A percentile compares a stretch with the other conserved stretches of the same genome.
Evolutionary conservation across 2,888 invertebrate species (phyloP).

Genomic region (Galeruca laticollis): DNA sequence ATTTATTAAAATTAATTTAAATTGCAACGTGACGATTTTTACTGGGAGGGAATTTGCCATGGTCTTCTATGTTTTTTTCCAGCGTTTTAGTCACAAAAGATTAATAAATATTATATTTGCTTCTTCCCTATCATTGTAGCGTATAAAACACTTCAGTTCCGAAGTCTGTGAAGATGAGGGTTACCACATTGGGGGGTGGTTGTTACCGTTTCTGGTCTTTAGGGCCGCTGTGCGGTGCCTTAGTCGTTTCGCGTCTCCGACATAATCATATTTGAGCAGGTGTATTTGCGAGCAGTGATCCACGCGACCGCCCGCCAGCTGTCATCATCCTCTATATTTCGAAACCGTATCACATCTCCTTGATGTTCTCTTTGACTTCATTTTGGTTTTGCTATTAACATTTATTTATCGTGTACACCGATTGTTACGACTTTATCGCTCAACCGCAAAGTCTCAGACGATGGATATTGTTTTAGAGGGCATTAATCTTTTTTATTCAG

Average conservation of each 20-base stretch:
- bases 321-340: conserved; percentile 55
- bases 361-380: conserved; percentile 30
- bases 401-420: conserved; percentile 20
- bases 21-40: too few relatives aligned
- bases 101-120: too few relatives aligned
- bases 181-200: neutral
- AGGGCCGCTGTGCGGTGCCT: neutral
- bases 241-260: conserved; percentile 15
- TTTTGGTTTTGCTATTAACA: conserved; percentile 28
- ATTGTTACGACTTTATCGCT: conserved; percentile 30
- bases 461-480: conserved; percentile 8
- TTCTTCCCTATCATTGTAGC: neutral
- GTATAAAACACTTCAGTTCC: neutral
- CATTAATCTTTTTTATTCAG: neutral
- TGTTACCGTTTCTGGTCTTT: neutral
- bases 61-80: too few relatives aligned
- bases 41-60: too few relatives aligned
- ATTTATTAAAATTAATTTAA: too few relatives aligned
- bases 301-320: conserved; percentile 63
- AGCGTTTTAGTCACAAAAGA: too few relatives aligned
- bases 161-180: neutral
- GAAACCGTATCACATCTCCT: conserved; percentile 32
- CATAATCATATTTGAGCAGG: conserved; percentile 57
- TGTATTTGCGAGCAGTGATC: conserved; percentile 64
- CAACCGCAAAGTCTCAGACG: conserved; percentile 3